These are phyloP conservation scores for Parelbella ahira DNA, from an alignment of 2,888 invertebrate species.

Conservation along the genomic window DNA sequence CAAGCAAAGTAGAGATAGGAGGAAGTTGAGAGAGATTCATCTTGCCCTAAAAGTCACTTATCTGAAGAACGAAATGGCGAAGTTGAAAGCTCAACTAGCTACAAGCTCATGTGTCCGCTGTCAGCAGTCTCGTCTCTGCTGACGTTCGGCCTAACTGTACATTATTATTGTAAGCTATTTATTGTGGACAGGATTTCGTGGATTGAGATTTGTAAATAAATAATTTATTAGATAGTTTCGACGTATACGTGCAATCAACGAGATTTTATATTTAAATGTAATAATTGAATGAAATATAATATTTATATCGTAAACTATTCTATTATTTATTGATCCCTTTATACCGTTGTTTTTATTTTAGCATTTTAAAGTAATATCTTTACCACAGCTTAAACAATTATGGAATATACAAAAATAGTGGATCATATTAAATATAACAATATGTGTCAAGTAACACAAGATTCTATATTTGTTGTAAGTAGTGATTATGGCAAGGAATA, in stretches of 20 bases:
- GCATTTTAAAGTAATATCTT: too few relatives aligned
- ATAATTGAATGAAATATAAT: constrained; percentile 8
- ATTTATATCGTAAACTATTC: too few relatives aligned
- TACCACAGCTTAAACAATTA: too few relatives aligned
- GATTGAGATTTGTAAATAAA: constrained; percentile 16
- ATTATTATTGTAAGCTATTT: constrained; percentile 6
- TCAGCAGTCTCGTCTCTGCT: constrained; percentile 24
- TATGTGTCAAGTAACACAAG: too few relatives aligned
- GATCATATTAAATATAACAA: too few relatives aligned
- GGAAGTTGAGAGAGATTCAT: constrained; percentile 95
- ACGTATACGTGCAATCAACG: constrained; percentile 16
- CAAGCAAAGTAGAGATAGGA: constrained; percentile 94
- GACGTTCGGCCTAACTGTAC: too few relatives aligned
- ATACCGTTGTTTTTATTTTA: not conserved
- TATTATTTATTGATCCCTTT: not conserved
- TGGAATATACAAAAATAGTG: too few relatives aligned
- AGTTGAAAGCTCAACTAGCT: constrained; percentile 43
- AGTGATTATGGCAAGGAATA: too few relatives aligned
- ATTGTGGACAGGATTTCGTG: constrained; percentile 5
- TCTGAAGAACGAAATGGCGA: constrained; percentile 65
- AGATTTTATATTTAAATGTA: constrained; percentile 17
- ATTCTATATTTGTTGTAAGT: too few relatives aligned
- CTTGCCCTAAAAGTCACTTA: constrained; percentile 93
- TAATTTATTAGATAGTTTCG: constrained; percentile 20
- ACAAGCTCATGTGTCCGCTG: constrained; percentile 31